Evolutionary conservation across 2,797 vertebrate genomes (phyloP).

Genomic region (Gymnoscopelus microlampas): DNA sequence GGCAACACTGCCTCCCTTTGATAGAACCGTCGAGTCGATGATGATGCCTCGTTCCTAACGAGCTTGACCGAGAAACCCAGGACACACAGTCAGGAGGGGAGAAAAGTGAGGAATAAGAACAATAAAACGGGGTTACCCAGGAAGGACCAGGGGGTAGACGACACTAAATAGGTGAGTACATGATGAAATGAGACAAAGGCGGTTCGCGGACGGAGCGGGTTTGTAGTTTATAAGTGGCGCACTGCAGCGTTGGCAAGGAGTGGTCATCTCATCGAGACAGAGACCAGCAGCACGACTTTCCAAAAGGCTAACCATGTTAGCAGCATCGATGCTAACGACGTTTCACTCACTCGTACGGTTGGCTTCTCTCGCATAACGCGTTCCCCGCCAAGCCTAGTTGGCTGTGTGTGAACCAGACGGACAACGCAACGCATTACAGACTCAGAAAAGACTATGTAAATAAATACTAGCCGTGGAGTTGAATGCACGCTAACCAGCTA

Average conservation of each 20-base stretch:
- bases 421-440: neutral
- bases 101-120: slow-evolving; percentile 50
- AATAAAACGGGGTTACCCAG: slow-evolving; percentile 35
- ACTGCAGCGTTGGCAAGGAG: slow-evolving; percentile 80
- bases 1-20: slow-evolving; percentile 46
- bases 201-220: neutral
- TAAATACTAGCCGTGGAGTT: neutral
- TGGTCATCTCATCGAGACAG: slow-evolving; percentile 63
- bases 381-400: too few relatives aligned
- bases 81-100: slow-evolving; percentile 52
- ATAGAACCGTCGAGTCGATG: slow-evolving; percentile 64
- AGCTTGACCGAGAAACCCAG: slow-evolving; percentile 72
- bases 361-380: too few relatives aligned
- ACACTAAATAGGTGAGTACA: slow-evolving; percentile 55
- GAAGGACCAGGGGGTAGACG: slow-evolving; percentile 31
- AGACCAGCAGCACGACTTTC: slow-evolving; percentile 55
- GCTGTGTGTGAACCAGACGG: neutral
- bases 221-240: slow-evolving; percentile 37
- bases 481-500: slow-evolving; percentile 11
- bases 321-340: slow-evolving; percentile 17
- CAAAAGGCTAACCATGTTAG: slow-evolving; percentile 51
- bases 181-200: neutral
- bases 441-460: accelerated
- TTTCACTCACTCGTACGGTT: neutral
- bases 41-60: slow-evolving; percentile 70